Base-by-base conservation (phyloP, 2,797 vertebrate species). In the Carcharodon carcharias region DNA sequence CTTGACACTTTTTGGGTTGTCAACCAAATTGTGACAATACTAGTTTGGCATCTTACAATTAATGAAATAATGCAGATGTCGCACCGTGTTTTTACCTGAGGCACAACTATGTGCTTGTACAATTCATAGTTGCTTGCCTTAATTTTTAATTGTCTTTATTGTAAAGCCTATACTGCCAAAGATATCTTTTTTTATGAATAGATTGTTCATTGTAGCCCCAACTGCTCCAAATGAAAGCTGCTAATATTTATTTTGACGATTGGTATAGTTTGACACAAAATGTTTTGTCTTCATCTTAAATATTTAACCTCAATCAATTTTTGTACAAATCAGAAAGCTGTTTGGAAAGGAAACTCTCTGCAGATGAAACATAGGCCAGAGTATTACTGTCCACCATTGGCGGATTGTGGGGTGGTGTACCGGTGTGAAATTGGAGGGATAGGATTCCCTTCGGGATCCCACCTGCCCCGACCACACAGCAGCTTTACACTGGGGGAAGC, bases 31-130 rank as follows among this genome's bases (percentile, higher is more conserved):
- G 56, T 95, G 67, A 73, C 67, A 73, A 73, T 95, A 31, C 12
- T 56, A 54, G 45, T 95, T 56, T 71, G 67, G 23, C 91, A 93
- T 56, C 94, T 71, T 6, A 95, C 28, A 95, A 95, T 95, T 73
- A 95, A 31, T 50, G 45, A 73, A 56, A 73, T 71, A 95, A 50
- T 73, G 31, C 31, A 71, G 67, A 35, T 73, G 45, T 73, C 65
- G 73, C 4, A 73, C 28, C 35, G 4, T 67, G 23, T 12, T 28
- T 45, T 95, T 69, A n/a, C 28, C 63, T 69, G 45, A 12, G 26
- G 67, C 23, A 18, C 40, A 67, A 69, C 50, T 50, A 69, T 45
- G 40, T 7, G 16, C n/a, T 69, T 69, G 65, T 95, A 95, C 65
- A 69, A 95, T 23, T 95, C 63, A 69, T 45, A 73, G 67, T 95